A percentile compares a stretch with the other conserved stretches of the same genome.
Evolutionary conservation across 2,888 invertebrate genomes (phyloP).

Genomic region (Leucania comma): DNA sequence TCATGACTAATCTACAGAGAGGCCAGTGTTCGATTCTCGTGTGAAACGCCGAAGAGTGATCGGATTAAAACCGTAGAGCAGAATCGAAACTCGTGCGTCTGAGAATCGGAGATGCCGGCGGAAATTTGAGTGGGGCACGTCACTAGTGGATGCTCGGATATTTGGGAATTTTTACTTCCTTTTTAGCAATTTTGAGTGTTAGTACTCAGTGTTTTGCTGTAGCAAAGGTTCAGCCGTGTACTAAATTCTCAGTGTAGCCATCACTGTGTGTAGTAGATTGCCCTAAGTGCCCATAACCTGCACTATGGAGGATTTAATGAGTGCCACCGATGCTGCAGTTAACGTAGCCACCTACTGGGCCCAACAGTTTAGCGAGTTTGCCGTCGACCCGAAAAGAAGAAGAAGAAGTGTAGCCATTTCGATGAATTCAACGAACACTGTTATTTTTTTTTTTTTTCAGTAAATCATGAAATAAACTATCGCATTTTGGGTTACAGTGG

Average conservation of each 20-base stretch:
- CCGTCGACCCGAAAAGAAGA: too few species aligned
- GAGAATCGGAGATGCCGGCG: conserved; percentile 36
- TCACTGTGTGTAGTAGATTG: too few species aligned
- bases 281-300: too few species aligned
- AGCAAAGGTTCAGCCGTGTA: background rate
- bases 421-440: background rate
- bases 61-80: conserved; percentile 72
- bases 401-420: too few species aligned
- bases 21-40: conserved; percentile 71
- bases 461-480: too few species aligned
- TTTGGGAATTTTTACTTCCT: conserved; percentile 12
- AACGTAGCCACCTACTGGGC: too few species aligned
- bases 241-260: background rate
- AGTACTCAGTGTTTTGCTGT: background rate
- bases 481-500: too few species aligned
- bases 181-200: background rate
- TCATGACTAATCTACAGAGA: conserved; percentile 76
- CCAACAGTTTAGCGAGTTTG: too few species aligned
- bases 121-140: conserved; percentile 21
- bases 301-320: too few species aligned
- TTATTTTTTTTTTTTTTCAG: background rate
- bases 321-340: too few species aligned
- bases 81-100: conserved; percentile 51
- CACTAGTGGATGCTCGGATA: conserved; percentile 12
- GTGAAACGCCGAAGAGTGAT: conserved; percentile 76